Evolutionary conservation across 2,888 invertebrate genomes (phyloP).

Genomic region (Heliconius sara): DNA sequence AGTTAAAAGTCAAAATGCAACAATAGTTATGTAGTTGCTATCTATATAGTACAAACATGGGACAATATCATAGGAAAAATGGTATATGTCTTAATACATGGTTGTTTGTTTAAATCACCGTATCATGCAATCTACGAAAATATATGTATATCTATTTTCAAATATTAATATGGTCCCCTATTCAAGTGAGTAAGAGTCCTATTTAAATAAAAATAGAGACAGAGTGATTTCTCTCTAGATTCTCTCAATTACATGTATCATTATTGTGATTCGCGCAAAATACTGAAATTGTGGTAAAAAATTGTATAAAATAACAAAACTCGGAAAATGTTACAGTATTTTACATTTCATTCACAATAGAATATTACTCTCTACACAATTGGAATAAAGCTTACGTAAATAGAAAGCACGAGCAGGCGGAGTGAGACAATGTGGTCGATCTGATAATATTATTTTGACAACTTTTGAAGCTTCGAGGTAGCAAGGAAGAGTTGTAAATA

Average conservation of each 20-base stretch:
- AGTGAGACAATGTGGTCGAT: constrained; percentile 5
- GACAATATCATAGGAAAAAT: too few relatives aligned
- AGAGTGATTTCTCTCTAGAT: background rate
- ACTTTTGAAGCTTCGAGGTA: background rate
- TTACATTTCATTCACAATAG: constrained; percentile 7
- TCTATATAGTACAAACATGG: too few relatives aligned
- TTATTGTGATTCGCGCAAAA: background rate
- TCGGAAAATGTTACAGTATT: background rate
- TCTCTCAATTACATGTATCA: background rate
- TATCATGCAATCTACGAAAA: too few relatives aligned
- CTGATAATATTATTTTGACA: constrained; percentile 5
- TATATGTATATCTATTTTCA: too few relatives aligned
- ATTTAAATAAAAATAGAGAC: background rate
- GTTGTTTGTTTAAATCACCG: too few relatives aligned
- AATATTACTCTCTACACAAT: constrained; percentile 13
- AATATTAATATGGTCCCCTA: too few relatives aligned
- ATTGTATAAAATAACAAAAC: background rate
- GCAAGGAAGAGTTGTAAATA: background rate
- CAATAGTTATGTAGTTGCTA: background rate
- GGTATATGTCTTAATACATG: too few relatives aligned
- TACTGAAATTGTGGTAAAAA: background rate
- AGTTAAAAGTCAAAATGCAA: background rate
- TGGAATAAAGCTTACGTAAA: constrained; percentile 13
- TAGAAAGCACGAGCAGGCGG: constrained; percentile 6
- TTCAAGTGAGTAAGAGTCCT: too few relatives aligned